Base-by-base conservation (phyloP, 2,888 invertebrate species). In the Dryomyza anilis region DNA sequence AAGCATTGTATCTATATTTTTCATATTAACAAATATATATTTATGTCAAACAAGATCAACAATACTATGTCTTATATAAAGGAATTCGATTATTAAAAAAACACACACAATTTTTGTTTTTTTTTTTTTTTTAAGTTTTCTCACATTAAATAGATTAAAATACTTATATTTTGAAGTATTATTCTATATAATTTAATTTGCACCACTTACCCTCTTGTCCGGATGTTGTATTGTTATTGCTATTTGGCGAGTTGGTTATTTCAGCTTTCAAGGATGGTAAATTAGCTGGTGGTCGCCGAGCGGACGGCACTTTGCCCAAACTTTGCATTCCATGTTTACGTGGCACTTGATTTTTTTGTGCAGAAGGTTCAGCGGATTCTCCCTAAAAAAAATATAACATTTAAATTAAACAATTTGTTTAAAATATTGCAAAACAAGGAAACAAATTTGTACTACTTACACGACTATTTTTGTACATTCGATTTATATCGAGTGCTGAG, bases 311-410 rank as follows among this genome's bases (percentile, higher is more conserved):
- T 91, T 98, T 98, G 87, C 98, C 98, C 91, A 99, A 91, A 88
- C 93, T 93, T 93, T 98, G 98, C 93, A 98, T 95, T 89, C 98
- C 98, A 96, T 98, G 96, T 91, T 97, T 97, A 86, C 94, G 94
- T 84, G 92, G 91, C 86, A 92, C 89, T 87, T 92, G 91, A 86
- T 89, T 93, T 86, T 94, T 94, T 80, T 92, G 92, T 84, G 91
- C 91, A 81, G 92, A 91, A 82, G 93, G 92, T 86, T 95, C 94
- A 80, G 89, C 91, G 84, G 91, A 90, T 86, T 93, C 93, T 83
- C 93, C 93, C 93, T 93, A 78, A 61, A 69, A 64, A 69, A 66
- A 65, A 64, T 66, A 46, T 43, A 48, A 57, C 27, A 50, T 23
- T 46, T 57, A 67, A 43, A 63, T 36, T 36, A n/a, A n/a, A n/a